Percentiles rank a stretch among this genome's conserved stretches.
Conservation (phyloP, 2,797 vertebrate species). For the Sparus aurata region DNA sequence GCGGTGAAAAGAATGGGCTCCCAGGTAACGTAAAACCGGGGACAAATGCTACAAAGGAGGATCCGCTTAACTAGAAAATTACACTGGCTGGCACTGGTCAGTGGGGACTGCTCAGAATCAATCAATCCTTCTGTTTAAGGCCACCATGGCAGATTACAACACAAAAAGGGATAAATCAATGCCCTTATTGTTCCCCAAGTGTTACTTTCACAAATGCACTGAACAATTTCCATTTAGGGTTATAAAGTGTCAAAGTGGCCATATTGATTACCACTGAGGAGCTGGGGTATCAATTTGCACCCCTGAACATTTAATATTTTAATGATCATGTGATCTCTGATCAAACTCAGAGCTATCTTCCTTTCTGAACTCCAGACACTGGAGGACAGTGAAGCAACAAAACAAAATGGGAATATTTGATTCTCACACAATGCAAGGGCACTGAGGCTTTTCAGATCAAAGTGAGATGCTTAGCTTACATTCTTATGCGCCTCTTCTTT, state of each 20-base stretch:
- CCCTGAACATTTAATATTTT: slow-evolving; percentile 23
- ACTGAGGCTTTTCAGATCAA: slow-evolving; percentile 75
- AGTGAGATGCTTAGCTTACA: slow-evolving; percentile 69
- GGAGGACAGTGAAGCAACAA: slow-evolving; percentile 15
- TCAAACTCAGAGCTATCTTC: background rate
- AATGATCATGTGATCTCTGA: slow-evolving; percentile 18
- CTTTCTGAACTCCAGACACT: background rate
- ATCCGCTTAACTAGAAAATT: slow-evolving; percentile 86
- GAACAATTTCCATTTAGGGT: slow-evolving; percentile 83
- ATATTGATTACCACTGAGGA: slow-evolving; percentile 84
- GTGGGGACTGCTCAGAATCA: slow-evolving; percentile 86
- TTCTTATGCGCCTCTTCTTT: slow-evolving; percentile 53
- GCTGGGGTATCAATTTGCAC: slow-evolving; percentile 38
- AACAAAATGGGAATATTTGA: slow-evolving; percentile 58
- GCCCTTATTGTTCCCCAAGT: slow-evolving; percentile 88
- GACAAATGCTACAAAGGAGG: slow-evolving; percentile 91
- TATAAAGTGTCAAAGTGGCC: slow-evolving; percentile 87
- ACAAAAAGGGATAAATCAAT: slow-evolving; percentile 93
- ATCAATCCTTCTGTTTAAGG: slow-evolving; percentile 85
- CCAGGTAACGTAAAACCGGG: slow-evolving; percentile 87
- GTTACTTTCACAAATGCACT: slow-evolving; percentile 87
- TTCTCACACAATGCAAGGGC: slow-evolving; percentile 54
- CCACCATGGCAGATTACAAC: slow-evolving; percentile 83
- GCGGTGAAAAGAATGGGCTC: slow-evolving; percentile 79
- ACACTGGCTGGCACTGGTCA: slow-evolving; percentile 82